Evolutionary conservation across 1,140 invertebrate species (phyloP).

Genomic region (Eulimnadia texana): DNA sequence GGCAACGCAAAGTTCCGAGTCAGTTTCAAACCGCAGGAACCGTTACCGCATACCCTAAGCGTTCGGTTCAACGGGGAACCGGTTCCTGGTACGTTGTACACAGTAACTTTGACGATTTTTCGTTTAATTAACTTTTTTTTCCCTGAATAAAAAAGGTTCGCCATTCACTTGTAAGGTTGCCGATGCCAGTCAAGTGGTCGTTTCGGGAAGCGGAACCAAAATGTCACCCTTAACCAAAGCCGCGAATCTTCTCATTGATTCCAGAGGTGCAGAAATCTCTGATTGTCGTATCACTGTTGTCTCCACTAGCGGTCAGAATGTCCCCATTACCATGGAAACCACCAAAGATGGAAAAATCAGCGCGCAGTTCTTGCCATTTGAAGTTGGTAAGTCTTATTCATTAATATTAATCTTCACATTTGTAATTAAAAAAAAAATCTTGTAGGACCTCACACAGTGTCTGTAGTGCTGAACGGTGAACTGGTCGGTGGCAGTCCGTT

Average conservation of each 20-base stretch:
- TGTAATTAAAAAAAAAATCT: slow-evolving; percentile 6
- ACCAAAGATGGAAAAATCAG: slow-evolving; percentile 43
- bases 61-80: slow-evolving; percentile 93
- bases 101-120: not conserved
- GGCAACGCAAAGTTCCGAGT: slow-evolving; percentile 90
- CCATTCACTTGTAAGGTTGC: slow-evolving; percentile 73
- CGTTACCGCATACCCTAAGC: slow-evolving; percentile 69
- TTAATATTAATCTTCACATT: not conserved
- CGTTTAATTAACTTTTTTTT: too few species aligned
- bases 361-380: slow-evolving; percentile 60
- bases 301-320: slow-evolving; percentile 57
- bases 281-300: slow-evolving; percentile 51
- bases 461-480: slow-evolving; percentile 61
- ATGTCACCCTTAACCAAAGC: slow-evolving; percentile 41
- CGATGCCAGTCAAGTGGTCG: slow-evolving; percentile 40
- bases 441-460: slow-evolving; percentile 60
- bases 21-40: slow-evolving; percentile 91
- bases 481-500: slow-evolving; percentile 81
- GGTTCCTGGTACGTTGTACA: slow-evolving; percentile 51
- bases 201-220: slow-evolving; percentile 43
- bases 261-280: slow-evolving; percentile 33
- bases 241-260: slow-evolving; percentile 44
- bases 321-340: slow-evolving; percentile 45
- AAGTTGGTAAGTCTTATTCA: slow-evolving; percentile 43
- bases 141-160: too few species aligned